Percentiles rank a stretch among this genome's conserved stretches.
phyloP scores from a whole-genome alignment of 2,888 invertebrate species.

The Drosophila antonietae region DNA sequence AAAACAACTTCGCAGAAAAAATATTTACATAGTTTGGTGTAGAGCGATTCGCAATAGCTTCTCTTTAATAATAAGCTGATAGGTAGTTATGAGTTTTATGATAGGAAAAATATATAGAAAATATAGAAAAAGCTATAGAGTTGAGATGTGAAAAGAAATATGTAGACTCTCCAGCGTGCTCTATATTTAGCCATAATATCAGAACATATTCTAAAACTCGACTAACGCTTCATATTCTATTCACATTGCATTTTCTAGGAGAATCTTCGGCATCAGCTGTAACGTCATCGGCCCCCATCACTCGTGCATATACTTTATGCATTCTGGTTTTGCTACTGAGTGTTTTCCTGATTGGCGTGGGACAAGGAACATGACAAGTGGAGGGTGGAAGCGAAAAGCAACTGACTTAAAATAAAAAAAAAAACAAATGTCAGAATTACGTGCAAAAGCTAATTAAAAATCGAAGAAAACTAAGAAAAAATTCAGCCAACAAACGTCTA shows the following conservation, averaged over 20 bases:
- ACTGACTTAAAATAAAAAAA: slow-evolving; percentile 29
- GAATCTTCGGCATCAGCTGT: slow-evolving; percentile 84
- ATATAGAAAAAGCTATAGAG: too few relatives aligned
- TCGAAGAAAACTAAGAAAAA: slow-evolving; percentile 17
- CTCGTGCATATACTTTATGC: slow-evolving; percentile 78
- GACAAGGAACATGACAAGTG: slow-evolving; percentile 82
- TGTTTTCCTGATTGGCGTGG: slow-evolving; percentile 72
- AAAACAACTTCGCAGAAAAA: neutral
- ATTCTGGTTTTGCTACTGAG: slow-evolving; percentile 77
- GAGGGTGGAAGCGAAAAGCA: slow-evolving; percentile 27
- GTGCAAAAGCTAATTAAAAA: slow-evolving; percentile 23
- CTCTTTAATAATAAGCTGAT: too few relatives aligned
- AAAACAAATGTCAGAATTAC: neutral
- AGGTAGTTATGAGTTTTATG: too few relatives aligned
- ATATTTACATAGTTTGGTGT: neutral
- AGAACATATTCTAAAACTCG: neutral
- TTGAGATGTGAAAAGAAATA: neutral
- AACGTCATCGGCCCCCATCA: slow-evolving; percentile 83
- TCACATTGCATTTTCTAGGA: slow-evolving; percentile 57
- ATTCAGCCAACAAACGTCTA: slow-evolving; percentile 54
- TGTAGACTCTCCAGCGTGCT: neutral
- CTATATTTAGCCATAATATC: neutral
- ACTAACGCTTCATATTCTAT: neutral
- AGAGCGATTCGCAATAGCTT: neutral
- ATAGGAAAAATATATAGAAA: too few relatives aligned